Evolutionary conservation across 2,797 vertebrate species (phyloP), one percentile per base, ranked within the genome.

Genomic region (Anomalospiza imberbis): DNA sequence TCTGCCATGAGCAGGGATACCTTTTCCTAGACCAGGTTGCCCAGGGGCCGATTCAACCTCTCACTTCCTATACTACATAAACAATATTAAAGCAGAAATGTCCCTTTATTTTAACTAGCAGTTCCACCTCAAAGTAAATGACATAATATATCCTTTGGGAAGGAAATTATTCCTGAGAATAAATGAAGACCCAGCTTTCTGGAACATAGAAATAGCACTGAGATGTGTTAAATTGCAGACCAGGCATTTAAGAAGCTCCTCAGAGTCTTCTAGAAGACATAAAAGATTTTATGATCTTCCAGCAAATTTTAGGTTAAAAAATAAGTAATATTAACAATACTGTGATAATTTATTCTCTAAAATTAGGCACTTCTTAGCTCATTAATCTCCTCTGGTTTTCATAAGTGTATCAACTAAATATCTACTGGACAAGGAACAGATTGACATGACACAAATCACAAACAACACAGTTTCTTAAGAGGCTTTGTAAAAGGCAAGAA

Each of bases 261-360:
- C 25, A 31, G 61, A 73, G 61, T 8, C 11, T 82, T 77, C 34
- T 63, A 24, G 70, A 68, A 79, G 13, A n/a, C 13, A 53, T 57
- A 76, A 75, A 66, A 84, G 8, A 54, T 72, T 63, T 88, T 10
- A 50, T 36, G 10, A 78, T 81, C 88, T 91, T 62, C 55, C 91
- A 85, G 60, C 8, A 90, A n/a, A 85, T 18, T n/a, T 77, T 57
- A 66, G 5, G 9, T 89, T 77, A 71, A 93, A 95, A 96, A 89
- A 42, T 34, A 71, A 80, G 7, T 34, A 58, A 54, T 7, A 51
- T 75, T 72, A 89, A 65, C 34, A 70, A 54, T 54, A 81, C 53
- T 2, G 1, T 48, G 29, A 95, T 51, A 55, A 24, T 42, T 65
- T 29, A 15, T 26, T 82, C 44, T 34, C 72, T 84, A 55, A 89